phyloP scores from a whole-genome alignment of 2,797 vertebrate genomes.

The Masticophis lateralis region DNA sequence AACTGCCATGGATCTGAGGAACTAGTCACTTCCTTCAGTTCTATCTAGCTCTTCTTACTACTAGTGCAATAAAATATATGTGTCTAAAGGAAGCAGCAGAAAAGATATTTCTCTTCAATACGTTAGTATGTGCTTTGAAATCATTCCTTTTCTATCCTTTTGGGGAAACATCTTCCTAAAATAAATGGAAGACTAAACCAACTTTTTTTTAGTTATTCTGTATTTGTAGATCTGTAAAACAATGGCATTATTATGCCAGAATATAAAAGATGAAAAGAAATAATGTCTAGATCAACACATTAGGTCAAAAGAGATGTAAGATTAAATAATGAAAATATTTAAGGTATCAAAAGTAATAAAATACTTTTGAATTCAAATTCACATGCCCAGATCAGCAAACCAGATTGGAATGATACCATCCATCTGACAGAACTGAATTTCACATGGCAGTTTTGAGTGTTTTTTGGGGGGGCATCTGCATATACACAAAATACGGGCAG shows the following conservation, averaged over 20 bases:
- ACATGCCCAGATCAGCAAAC: background rate
- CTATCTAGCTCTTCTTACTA: background rate
- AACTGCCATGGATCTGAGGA: background rate
- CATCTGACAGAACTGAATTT: background rate
- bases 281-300: background rate
- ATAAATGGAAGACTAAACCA: background rate
- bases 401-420: background rate
- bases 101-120: background rate
- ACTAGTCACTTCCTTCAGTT: background rate
- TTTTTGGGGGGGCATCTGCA: background rate
- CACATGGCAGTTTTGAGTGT: background rate
- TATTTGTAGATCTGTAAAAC: background rate
- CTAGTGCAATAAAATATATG: background rate
- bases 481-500: background rate
- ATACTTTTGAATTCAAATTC: background rate
- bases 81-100: background rate
- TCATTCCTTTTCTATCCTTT: background rate
- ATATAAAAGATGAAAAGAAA: background rate
- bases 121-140: background rate
- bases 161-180: fast-evolving
- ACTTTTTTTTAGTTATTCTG: background rate
- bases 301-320: background rate
- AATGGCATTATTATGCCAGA: background rate
- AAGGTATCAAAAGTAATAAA: background rate
- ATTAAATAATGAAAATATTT: background rate